phyloP scores from a whole-genome alignment of 2,113 vertebrate genomes.

The Oryzias woworae region DNA sequence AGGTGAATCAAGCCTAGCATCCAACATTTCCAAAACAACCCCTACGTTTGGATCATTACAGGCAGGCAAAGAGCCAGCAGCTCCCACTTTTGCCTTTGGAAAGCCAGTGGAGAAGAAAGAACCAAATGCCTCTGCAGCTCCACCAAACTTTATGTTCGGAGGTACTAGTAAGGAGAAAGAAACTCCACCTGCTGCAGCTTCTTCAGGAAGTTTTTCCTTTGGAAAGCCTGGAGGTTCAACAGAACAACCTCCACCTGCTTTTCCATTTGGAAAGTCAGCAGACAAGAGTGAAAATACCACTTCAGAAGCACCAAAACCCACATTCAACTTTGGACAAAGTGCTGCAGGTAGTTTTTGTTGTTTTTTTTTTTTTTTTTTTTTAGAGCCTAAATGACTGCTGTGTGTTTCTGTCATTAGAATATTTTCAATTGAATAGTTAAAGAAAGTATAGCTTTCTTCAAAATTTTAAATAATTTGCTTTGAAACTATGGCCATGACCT shows the following conservation, averaged over 20 bases:
- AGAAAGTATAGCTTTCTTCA: neutral
- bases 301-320: slow-evolving; percentile 77
- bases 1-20: slow-evolving; percentile 50
- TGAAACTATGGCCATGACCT: too few relatives aligned
- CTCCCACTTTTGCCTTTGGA: slow-evolving; percentile 81
- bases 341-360: slow-evolving; percentile 59
- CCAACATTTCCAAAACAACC: slow-evolving; percentile 55
- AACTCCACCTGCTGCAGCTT: slow-evolving; percentile 23
- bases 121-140: slow-evolving; percentile 47
- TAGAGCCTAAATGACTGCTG: neutral
- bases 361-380: neutral
- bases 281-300: slow-evolving; percentile 77
- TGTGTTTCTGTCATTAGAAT: neutral
- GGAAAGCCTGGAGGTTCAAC: slow-evolving; percentile 82
- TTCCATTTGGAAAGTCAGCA: slow-evolving; percentile 78
- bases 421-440: neutral
- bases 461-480: too few relatives aligned
- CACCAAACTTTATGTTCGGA: slow-evolving; percentile 76
- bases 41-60: slow-evolving; percentile 53
- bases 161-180: slow-evolving; percentile 79
- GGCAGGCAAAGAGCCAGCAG: slow-evolving; percentile 61
- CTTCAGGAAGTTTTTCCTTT: slow-evolving; percentile 79
- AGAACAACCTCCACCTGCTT: slow-evolving; percentile 78
- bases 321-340: slow-evolving; percentile 84
- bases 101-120: slow-evolving; percentile 88